A percentile compares a stretch with the other conserved stretches of the same genome.
Evolutionary conservation across 2,797 vertebrate species (phyloP).

Genomic region (Phoebastria nigripes): DNA sequence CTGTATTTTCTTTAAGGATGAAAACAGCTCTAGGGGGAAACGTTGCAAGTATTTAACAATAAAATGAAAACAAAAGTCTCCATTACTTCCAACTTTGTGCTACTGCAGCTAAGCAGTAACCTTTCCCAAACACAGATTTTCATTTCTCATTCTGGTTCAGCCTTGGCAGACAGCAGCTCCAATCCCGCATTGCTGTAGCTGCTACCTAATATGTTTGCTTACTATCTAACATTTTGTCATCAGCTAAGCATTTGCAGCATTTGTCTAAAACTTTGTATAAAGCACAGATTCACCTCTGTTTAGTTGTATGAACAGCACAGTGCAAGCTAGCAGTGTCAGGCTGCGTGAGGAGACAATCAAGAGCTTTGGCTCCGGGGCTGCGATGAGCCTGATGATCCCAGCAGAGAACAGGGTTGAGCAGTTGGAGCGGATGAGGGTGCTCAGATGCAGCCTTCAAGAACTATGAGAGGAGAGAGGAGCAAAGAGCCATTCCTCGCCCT

Average conservation of each 20-base stretch:
- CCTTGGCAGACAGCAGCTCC: background rate
- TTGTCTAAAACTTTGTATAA: too few relatives aligned
- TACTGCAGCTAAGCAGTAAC: background rate
- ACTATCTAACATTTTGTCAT: fast-evolving
- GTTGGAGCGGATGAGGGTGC: fast-evolving
- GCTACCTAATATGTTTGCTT: background rate
- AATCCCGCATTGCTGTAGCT: fast-evolving
- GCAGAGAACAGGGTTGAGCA: background rate
- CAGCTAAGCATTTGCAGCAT: background rate
- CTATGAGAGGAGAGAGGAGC: fast-evolving
- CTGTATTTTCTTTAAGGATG: background rate
- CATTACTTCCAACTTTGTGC: too few relatives aligned
- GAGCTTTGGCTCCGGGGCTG: background rate
- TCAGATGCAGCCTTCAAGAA: fast-evolving
- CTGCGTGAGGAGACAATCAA: background rate
- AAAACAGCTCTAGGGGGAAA: background rate
- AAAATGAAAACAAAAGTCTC: background rate
- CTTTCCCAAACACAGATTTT: background rate
- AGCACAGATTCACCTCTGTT: background rate
- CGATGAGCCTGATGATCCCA: fast-evolving
- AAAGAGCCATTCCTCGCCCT: background rate
- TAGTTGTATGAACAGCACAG: background rate
- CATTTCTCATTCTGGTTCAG: background rate
- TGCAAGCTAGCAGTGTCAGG: background rate
- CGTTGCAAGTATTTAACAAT: background rate